These are phyloP conservation scores for Calidris pugnax DNA, from an alignment of 2,113 vertebrate species.

Conservation along the genomic window DNA sequence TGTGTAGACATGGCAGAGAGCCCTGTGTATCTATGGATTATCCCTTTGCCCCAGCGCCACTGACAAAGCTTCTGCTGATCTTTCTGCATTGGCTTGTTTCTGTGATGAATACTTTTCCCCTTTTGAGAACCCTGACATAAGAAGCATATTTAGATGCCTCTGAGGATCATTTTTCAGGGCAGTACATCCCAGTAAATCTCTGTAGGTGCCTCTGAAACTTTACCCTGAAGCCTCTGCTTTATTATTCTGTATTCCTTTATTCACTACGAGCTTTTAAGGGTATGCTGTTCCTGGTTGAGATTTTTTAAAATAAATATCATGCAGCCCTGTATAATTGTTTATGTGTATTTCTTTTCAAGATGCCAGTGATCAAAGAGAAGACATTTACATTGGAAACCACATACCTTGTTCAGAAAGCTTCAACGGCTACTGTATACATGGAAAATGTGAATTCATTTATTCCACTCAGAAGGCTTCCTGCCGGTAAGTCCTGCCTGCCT, in stretches of 20 bases:
- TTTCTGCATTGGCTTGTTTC: background rate
- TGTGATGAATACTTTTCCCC: background rate
- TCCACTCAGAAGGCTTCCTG: slow-evolving; percentile 89
- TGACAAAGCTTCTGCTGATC: background rate
- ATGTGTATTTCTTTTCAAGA: slow-evolving; percentile 76
- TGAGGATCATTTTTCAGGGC: background rate
- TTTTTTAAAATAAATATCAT: background rate
- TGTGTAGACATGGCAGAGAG: background rate
- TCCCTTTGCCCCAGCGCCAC: background rate
- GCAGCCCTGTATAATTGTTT: slow-evolving; percentile 15
- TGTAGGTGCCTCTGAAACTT: background rate
- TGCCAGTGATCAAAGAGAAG: slow-evolving; percentile 88
- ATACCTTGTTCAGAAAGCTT: slow-evolving; percentile 89
- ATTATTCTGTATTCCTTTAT: background rate
- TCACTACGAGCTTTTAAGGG: background rate
- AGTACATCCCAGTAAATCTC: background rate
- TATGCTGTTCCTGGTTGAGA: background rate
- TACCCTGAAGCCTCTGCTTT: background rate
- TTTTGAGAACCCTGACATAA: background rate
- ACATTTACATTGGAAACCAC: slow-evolving; percentile 87
- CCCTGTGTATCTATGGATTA: background rate
- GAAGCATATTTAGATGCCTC: background rate
- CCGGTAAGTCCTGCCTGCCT: slow-evolving; percentile 79
- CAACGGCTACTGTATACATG: slow-evolving; percentile 90
- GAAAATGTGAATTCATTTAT: slow-evolving; percentile 92